Base-by-base conservation (phyloP, 2,888 invertebrate genomes). In the Campaea margaritaria region DNA sequence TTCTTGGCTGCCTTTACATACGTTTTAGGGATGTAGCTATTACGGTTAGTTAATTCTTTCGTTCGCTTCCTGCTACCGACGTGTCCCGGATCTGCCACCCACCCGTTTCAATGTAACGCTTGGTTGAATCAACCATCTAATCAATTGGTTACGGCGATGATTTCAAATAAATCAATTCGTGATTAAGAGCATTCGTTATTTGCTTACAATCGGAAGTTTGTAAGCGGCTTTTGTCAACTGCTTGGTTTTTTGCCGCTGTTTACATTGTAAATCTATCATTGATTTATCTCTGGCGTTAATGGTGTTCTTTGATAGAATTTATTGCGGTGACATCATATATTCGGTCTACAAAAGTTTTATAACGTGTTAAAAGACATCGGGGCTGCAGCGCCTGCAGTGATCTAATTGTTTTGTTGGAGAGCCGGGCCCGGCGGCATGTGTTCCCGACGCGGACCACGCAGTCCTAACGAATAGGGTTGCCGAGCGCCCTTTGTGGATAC, bases 361-460 rank as follows among this genome's bases (percentile, higher is more conserved):
- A 76, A 77, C 70, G 77, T 80, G 81, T 81, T 79, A 68, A 79
- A 73, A 78, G 78, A 76, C 60, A 46, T 50, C 10, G 16, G 8
- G 42, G 41, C 45, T 50, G 54, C 59, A 59, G 49, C 61, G 73
- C 67, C 68, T 82, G 76, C 75, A 78, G 77, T 78, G 80, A 82
- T 83, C 78, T 85, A 84, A 89, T 88, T 88, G 87, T 87, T 87
- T 83, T 83, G 78, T 82, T 79, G 74, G 72, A 68, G 68, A 64
- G 64, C 67, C 73, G 79, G 83, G 83, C 78, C 79, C 83, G 79
- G 80, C 73, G 58, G 68, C 66, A 66, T 65, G 59, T 66, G 69
- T 63, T 61, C 47, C 63, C 65, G 66, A 67, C 67, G 67, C 67
- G 66, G 68, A 39, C 50, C 27, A 27, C 61, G 48, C 43, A 43